Conservation (phyloP, 2,797 vertebrate species). For the Sorex maritimensis region DNA sequence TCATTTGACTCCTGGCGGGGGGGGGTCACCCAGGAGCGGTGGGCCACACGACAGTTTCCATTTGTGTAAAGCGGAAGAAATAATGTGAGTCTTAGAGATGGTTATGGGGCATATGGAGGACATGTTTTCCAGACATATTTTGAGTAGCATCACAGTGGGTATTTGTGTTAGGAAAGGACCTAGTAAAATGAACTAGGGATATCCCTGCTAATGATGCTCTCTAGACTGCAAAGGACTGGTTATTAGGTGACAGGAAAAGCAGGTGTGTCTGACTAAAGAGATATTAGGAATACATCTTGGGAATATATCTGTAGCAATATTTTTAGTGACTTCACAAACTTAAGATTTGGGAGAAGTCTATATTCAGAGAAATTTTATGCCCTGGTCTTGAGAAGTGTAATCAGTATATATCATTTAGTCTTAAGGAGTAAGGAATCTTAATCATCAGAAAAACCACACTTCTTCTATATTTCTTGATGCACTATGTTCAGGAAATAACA, state of each 20-base stretch:
- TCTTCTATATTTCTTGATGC: constrained; percentile 21
- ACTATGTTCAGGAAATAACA: background rate
- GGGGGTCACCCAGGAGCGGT: background rate
- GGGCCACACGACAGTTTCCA: background rate
- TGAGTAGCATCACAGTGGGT: background rate
- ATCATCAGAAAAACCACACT: background rate
- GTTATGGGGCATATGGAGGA: background rate
- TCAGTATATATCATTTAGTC: constrained; percentile 33
- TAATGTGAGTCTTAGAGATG: background rate
- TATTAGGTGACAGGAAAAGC: constrained; percentile 13
- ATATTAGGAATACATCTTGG: background rate
- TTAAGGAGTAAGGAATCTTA: constrained; percentile 35
- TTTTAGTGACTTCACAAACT: no score
- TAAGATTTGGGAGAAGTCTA: constrained; percentile 10
- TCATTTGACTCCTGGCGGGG: background rate
- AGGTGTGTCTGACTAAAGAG: background rate
- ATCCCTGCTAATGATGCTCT: background rate
- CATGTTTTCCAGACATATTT: no score
- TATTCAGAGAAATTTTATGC: constrained; percentile 61
- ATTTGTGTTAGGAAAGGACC: background rate
- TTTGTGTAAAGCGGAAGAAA: background rate
- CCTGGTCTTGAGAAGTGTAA: constrained; percentile 15
- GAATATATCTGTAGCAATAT: constrained; percentile 45
- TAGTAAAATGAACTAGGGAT: background rate
- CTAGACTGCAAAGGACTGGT: background rate